A percentile compares a stretch with the other conserved stretches of the same genome.
These are phyloP conservation scores for Hemistola chrysoprasaria DNA, from an alignment of 2,888 invertebrate species.

Conservation along the genomic window DNA sequence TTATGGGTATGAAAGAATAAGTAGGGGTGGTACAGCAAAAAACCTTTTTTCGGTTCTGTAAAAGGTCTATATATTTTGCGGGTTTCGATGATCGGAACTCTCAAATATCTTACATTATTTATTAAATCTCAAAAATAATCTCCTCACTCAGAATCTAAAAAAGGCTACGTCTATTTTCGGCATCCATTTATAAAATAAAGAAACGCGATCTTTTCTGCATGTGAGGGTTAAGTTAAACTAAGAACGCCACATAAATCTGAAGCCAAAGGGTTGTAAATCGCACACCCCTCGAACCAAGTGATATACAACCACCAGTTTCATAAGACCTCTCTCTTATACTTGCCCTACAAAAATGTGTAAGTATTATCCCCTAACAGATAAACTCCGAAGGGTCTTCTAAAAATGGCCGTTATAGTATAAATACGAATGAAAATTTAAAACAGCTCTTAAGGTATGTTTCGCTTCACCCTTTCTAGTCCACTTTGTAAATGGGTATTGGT, in stretches of 20 bases:
- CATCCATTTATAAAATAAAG: conserved; percentile 74
- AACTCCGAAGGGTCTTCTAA: conserved; percentile 35
- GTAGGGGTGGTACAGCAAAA: no score
- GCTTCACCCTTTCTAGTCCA: conserved; percentile 64
- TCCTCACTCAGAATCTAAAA: conserved; percentile 26
- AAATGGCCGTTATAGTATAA: conserved; percentile 51
- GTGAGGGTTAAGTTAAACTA: conserved; percentile 62
- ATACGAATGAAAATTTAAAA: conserved; percentile 74
- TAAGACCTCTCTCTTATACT: conserved; percentile 32
- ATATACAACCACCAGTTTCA: conserved; percentile 51
- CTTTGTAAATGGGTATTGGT: conserved; percentile 70
- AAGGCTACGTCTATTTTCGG: conserved; percentile 57
- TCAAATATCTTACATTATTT: background rate
- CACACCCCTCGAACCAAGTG: conserved; percentile 60
- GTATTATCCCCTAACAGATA: conserved; percentile 20
- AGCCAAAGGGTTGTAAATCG: conserved; percentile 78
- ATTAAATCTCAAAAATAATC: conserved; percentile 7
- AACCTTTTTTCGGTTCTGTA: no score
- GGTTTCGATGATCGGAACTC: no score
- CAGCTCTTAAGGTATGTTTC: conserved; percentile 59
- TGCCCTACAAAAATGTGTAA: conserved; percentile 7
- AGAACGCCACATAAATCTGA: conserved; percentile 70
- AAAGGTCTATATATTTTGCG: no score
- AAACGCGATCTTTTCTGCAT: conserved; percentile 73
- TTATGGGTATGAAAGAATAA: no score